These are phyloP conservation scores for Catocala nupta DNA, from an alignment of 2,888 invertebrate genomes.

Conservation along the genomic window DNA sequence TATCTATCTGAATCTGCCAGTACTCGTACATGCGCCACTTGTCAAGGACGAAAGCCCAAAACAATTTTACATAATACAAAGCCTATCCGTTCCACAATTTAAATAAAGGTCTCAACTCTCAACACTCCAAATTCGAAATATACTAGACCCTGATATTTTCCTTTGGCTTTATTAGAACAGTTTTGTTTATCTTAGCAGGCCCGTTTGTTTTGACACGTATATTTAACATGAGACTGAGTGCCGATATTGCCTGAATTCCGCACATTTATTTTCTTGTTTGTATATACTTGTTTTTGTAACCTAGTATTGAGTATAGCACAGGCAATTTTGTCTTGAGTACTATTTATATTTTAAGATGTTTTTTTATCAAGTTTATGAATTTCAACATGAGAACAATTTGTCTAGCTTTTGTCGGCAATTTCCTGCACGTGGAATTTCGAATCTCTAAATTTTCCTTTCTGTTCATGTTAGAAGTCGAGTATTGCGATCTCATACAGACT, in stretches of 20 bases:
- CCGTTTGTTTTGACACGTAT: constrained; percentile 7
- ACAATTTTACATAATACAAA: too few species aligned
- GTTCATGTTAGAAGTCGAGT: too few species aligned
- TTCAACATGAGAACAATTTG: too few species aligned
- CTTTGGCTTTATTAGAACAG: background rate
- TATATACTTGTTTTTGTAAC: constrained; percentile 1
- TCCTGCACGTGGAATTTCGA: too few species aligned
- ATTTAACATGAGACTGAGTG: constrained; percentile 4
- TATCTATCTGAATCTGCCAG: too few species aligned
- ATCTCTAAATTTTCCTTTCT: too few species aligned
- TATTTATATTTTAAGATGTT: background rate
- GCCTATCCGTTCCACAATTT: too few species aligned
- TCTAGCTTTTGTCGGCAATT: too few species aligned
- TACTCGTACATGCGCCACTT: too few species aligned
- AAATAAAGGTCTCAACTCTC: background rate
- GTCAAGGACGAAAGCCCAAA: too few species aligned
- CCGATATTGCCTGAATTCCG: background rate
- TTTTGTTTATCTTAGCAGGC: constrained; percentile 2
- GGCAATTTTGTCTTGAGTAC: background rate
- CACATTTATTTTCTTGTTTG: constrained; percentile 1
- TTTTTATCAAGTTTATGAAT: too few species aligned
- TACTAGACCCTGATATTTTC: background rate
- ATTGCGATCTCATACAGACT: too few species aligned
- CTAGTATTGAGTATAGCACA: background rate
- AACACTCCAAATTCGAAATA: background rate